Percentiles rank a stretch among this genome's conserved stretches.
phyloP scores from a whole-genome alignment of 2,888 invertebrate genomes.

The Eurytoma californica region DNA sequence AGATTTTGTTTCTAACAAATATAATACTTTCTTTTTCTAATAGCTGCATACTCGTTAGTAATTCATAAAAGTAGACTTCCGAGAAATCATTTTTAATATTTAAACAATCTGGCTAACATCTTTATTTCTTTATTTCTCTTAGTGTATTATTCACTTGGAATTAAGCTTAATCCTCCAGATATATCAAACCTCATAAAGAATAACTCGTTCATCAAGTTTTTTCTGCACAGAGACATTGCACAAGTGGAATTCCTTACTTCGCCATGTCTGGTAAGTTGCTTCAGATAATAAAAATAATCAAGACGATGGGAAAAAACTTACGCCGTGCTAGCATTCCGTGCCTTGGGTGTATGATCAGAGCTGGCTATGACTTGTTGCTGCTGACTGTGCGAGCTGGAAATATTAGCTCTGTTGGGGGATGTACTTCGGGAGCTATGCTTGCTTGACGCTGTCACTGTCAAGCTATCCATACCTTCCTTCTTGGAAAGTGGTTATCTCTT shows the following conservation, averaged over 20 bases:
- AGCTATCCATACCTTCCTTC: slow-evolving; percentile 71
- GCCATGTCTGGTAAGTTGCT: not conserved
- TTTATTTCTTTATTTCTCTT: not conserved
- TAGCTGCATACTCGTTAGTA: no score
- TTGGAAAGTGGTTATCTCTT: slow-evolving; percentile 38
- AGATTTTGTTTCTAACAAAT: no score
- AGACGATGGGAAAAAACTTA: slow-evolving; percentile 60
- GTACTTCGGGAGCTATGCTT: slow-evolving; percentile 72
- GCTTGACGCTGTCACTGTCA: slow-evolving; percentile 71
- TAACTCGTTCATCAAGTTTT: slow-evolving; percentile 23
- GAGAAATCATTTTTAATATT: no score
- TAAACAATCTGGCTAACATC: not conserved
- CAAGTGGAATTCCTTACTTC: not conserved
- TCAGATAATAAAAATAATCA: slow-evolving; percentile 35
- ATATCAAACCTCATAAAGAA: slow-evolving; percentile 8
- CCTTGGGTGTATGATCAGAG: slow-evolving; percentile 69
- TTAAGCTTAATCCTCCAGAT: slow-evolving; percentile 3
- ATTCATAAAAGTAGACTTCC: no score
- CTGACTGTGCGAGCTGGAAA: slow-evolving; percentile 62
- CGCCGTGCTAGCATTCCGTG: slow-evolving; percentile 70
- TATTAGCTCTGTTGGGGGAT: slow-evolving; percentile 70
- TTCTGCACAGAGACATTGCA: slow-evolving; percentile 18
- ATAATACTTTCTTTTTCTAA: no score
- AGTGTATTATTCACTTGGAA: not conserved
- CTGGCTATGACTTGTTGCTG: slow-evolving; percentile 64